Base-by-base conservation (phyloP, 2,113 vertebrate species). In the Chunga burmeisteri region DNA sequence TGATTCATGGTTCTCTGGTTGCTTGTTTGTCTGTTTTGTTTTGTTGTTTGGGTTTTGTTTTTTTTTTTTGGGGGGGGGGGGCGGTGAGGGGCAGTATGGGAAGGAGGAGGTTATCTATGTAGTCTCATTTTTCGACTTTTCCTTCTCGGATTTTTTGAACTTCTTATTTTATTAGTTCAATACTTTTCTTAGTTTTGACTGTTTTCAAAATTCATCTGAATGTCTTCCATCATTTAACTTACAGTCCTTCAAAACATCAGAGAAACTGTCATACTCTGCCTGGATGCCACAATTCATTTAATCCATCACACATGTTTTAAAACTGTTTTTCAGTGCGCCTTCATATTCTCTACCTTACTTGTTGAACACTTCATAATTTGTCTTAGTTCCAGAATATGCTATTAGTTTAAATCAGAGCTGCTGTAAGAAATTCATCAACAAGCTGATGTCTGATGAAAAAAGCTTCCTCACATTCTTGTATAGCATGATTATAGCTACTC, bases 51-150 rank as follows among this genome's bases (percentile, higher is more conserved):
- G 27, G 9, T 20, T 40, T 4, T 3, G 4, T 26, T 58, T 47
- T 14, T 9, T 8, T 40, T 50, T 46, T 53, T 58, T 4, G 1
- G 4, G 2, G 18, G 2, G 1, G 3, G 0, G 10, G 6, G 3
- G 3, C 1, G 3, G 9, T 17, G 8, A 49, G 6, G 7, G 2
- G 7, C 25, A 25, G 2, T 30, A 58, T 47, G 11, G 5, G 26
- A 2, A 66, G 13, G 3, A 58, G 4, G 5, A 74, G 9, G 9
- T 9, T 38, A 44, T 65, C 30, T 36, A 16, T 13, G 36, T 25
- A 58, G 14, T 21, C 21, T 83, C 11, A 30, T 86, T 84, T 68
- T 90, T 53, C 23, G 70, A 32, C 22, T 78, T 89, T 73, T 86
- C 8, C 13, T 71, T 73, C 26, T 56, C 42, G 29, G 27, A 53